These are phyloP conservation scores for Phrynosoma blainvillii DNA, from an alignment of 2,113 vertebrate species.

Conservation along the genomic window DNA sequence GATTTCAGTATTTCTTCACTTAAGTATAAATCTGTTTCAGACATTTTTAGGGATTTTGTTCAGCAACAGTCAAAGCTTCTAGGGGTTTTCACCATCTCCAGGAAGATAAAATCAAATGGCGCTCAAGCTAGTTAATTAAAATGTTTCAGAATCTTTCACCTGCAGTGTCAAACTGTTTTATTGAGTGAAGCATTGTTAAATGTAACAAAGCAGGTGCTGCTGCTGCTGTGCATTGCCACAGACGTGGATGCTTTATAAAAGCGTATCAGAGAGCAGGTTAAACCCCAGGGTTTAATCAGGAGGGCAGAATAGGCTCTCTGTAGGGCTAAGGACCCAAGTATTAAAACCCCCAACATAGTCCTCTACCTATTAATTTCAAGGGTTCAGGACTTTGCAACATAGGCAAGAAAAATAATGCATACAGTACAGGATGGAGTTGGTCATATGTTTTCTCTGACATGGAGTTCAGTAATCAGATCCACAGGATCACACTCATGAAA, in stretches of 20 bases:
- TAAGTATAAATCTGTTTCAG: not conserved
- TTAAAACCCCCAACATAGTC: slow-evolving; percentile 36
- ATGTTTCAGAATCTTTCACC: slow-evolving; percentile 70
- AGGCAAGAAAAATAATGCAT: not conserved
- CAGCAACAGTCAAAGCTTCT: slow-evolving; percentile 49
- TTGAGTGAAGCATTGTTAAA: slow-evolving; percentile 58
- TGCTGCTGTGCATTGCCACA: slow-evolving; percentile 56
- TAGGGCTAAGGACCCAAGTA: slow-evolving; percentile 59
- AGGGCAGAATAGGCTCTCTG: slow-evolving; percentile 59
- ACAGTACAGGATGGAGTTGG: not conserved
- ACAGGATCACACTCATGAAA: not conserved
- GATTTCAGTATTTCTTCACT: slow-evolving; percentile 26
- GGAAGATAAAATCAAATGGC: slow-evolving; percentile 62
- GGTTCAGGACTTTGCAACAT: slow-evolving; percentile 31
- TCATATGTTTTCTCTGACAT: slow-evolving; percentile 3
- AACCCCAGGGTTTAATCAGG: slow-evolving; percentile 64
- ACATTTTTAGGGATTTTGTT: slow-evolving; percentile 37
- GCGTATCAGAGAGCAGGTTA: slow-evolving; percentile 57
- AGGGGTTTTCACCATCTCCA: slow-evolving; percentile 53
- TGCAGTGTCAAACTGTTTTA: slow-evolving; percentile 63
- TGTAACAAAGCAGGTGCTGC: slow-evolving; percentile 59
- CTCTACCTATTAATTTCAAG: slow-evolving; percentile 54
- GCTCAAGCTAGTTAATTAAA: slow-evolving; percentile 69
- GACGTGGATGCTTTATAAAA: slow-evolving; percentile 60
- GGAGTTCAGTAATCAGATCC: not conserved